Base-by-base conservation (phyloP, 2,888 invertebrate species). In the Poecilus cupreus region DNA sequence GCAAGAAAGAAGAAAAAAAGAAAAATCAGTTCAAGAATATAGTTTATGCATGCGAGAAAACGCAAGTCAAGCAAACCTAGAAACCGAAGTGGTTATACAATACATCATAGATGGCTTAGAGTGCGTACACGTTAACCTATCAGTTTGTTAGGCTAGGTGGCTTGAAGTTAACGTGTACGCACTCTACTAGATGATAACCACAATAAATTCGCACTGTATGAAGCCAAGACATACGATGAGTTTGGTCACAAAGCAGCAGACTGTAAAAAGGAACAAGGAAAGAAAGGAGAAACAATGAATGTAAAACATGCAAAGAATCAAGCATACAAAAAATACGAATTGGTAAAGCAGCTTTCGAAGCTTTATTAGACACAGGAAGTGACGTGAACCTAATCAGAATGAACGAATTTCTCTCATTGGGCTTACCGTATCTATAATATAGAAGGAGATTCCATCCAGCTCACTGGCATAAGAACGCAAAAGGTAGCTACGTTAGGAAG, bases 1-100 rank as follows among this genome's bases (percentile, higher is more conserved):
- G 70, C 83, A 1, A 60, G 84, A 2, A 86, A 83, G 18, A 87
- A 85, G 83, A 84, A 85, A 18, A n/a, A n/a, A 84, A 80, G 83
- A 84, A 8, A 87, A 88, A 82, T 85, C 84, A 2, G 83, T 84
- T 3, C 86, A 87, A 82, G 86, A 88, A 46, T 88, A 87, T 80
- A 86, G 87, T 46, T 80, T 87, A 1, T 51, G 60, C n/a, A 88
- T 88, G 87, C 86, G 86, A 80, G 87, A 88, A 83, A 81, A 87
- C 11, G 84, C 81, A 20, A 83, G 78, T 64, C 43, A 82, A 49
- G 81, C 68, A 2, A 76, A 80, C 24, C 51, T 84, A 13, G 84
- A 83, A 81, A 8, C 6, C 2, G 83, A 83, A 74, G 82, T 49
- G 6, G 10, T 83, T 4, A 82, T 84, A 5, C 83, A 84, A 51